These are phyloP conservation scores for Emmelina monodactyla DNA, from an alignment of 2,888 invertebrate genomes.

Conservation along the genomic window DNA sequence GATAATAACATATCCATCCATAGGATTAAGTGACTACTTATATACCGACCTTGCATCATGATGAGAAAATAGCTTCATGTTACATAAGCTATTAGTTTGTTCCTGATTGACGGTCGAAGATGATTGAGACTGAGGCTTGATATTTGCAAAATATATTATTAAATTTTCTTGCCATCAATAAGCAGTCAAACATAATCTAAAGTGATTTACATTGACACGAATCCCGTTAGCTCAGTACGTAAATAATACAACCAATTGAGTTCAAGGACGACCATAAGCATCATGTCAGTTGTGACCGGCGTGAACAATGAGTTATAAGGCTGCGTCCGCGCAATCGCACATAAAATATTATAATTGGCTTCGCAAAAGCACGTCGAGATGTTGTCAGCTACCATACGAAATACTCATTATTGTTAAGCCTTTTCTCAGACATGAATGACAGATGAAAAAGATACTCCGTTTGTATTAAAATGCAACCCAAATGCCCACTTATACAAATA, in stretches of 20 bases:
- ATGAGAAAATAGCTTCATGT: conserved; percentile 2
- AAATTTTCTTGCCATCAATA: conserved; percentile 27
- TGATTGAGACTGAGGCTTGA: too few relatives aligned
- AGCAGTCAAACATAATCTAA: conserved; percentile 35
- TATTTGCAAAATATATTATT: too few relatives aligned
- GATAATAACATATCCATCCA: conserved; percentile 18
- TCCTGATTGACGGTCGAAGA: too few relatives aligned
- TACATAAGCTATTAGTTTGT: background rate
- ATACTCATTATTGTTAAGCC: conserved; percentile 11
- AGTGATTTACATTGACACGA: conserved; percentile 56
- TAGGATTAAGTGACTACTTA: conserved; percentile 10
- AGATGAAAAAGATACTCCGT: conserved; percentile 16
- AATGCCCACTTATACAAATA: conserved; percentile 15
- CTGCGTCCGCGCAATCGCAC: conserved; percentile 53
- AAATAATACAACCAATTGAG: conserved; percentile 49
- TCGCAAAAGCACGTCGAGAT: conserved; percentile 35
- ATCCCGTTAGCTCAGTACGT: conserved; percentile 54
- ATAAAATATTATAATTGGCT: conserved; percentile 59
- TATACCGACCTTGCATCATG: conserved; percentile 3
- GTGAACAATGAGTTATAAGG: conserved; percentile 58
- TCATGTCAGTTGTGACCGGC: conserved; percentile 54
- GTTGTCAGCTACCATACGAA: conserved; percentile 19
- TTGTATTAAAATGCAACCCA: conserved; percentile 17
- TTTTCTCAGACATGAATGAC: conserved; percentile 13
- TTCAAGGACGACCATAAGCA: conserved; percentile 59